A percentile compares a stretch with the other conserved stretches of the same genome.
phyloP scores from a whole-genome alignment of 2,113 vertebrate genomes.

The Symphodus melops region DNA sequence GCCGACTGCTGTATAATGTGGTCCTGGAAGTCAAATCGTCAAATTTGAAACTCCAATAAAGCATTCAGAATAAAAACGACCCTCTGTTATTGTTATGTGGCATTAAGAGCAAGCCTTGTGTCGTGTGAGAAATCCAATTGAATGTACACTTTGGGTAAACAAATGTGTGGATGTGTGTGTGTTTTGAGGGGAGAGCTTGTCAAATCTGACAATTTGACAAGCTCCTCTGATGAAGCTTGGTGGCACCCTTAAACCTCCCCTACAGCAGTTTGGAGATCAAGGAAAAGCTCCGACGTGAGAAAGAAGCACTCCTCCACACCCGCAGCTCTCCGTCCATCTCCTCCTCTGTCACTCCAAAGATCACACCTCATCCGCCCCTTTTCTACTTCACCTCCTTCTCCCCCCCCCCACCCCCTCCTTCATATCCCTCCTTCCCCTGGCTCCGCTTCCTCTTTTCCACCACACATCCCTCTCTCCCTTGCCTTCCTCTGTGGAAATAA shows the following conservation, averaged over 20 bases:
- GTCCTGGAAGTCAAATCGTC: too few relatives aligned
- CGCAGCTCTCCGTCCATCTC: slow-evolving; percentile 26
- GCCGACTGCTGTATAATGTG: too few relatives aligned
- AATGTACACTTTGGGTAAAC: neutral
- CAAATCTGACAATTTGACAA: neutral
- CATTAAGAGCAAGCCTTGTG: too few relatives aligned
- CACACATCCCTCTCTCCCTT: slow-evolving; percentile 26
- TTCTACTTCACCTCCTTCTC: slow-evolving; percentile 39
- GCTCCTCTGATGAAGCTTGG: slow-evolving; percentile 2
- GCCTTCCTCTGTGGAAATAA: slow-evolving; percentile 11
- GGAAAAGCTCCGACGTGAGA: slow-evolving; percentile 15
- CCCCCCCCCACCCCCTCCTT: too few relatives aligned
- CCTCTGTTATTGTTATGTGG: too few relatives aligned
- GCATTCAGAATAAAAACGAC: too few relatives aligned
- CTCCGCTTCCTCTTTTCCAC: slow-evolving; percentile 30
- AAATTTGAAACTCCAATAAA: too few relatives aligned
- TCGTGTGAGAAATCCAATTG: too few relatives aligned
- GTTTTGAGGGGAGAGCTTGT: neutral
- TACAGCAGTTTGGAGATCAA: slow-evolving; percentile 23
- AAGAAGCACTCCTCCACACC: slow-evolving; percentile 36
- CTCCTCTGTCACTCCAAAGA: slow-evolving; percentile 38
- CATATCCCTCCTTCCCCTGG: slow-evolving; percentile 9
- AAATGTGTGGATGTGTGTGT: neutral
- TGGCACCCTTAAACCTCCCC: slow-evolving; percentile 18
- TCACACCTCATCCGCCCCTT: slow-evolving; percentile 56